A percentile compares a stretch with the other conserved stretches of the same genome.
phyloP scores from a whole-genome alignment of 2,113 vertebrate species.

The Balaenoptera acutorostrata region DNA sequence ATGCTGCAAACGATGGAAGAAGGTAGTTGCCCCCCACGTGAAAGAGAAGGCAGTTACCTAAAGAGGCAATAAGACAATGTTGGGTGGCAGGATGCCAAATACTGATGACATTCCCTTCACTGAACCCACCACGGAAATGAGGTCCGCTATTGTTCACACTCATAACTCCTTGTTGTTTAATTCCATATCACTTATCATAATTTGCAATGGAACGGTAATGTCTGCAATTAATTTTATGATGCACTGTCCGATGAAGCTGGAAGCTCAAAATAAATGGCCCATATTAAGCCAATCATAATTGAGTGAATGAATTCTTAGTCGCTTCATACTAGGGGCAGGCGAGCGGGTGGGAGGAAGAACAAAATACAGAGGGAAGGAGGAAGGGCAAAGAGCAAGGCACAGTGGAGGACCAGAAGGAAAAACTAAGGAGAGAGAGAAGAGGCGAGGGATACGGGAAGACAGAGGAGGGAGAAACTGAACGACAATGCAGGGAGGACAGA shows the following conservation, averaged over 20 bases:
- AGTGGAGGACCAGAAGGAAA: not conserved
- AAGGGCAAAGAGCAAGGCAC: not conserved
- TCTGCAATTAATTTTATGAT: no score
- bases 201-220: not conserved
- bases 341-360: not conserved
- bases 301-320: not conserved
- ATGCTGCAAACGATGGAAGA: not conserved
- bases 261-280: not conserved
- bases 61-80: not conserved
- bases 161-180: not conserved
- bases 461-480: not conserved
- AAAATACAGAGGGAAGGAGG: not conserved
- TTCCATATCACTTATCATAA: not conserved
- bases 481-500: not conserved
- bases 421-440: not conserved
- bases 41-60: not conserved
- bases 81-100: not conserved
- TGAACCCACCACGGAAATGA: not conserved
- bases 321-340: not conserved
- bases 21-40: not conserved
- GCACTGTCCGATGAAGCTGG: not conserved
- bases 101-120: not conserved
- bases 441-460: not conserved
- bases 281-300: not conserved
- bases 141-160: not conserved